These are phyloP conservation scores for Porites divaricata DNA, from an alignment of 92 coral and sea anemone genomes.

Conservation along the genomic window DNA sequence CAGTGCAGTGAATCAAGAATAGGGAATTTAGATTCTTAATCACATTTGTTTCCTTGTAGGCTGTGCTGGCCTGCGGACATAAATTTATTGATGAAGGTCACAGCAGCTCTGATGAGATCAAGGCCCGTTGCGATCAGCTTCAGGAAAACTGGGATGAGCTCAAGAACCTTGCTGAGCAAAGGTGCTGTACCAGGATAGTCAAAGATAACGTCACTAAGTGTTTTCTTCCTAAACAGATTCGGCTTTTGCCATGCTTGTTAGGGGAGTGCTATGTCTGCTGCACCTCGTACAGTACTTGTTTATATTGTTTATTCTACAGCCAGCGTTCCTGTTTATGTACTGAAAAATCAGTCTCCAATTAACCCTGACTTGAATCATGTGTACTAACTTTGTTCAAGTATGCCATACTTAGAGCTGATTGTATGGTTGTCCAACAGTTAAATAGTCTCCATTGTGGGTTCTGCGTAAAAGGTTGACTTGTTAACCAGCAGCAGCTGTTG, in stretches of 20 bases:
- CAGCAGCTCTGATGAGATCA: constrained; percentile 90
- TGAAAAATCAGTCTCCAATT: too few relatives aligned
- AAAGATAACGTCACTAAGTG: too few relatives aligned
- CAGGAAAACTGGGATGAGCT: constrained; percentile 99
- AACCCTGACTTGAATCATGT: too few relatives aligned
- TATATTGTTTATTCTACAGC: too few relatives aligned
- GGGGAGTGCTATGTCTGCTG: too few relatives aligned
- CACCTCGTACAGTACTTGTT: too few relatives aligned
- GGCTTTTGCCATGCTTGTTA: too few relatives aligned
- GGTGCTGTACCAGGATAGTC: constrained; percentile 36
- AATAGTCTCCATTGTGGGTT: too few relatives aligned
- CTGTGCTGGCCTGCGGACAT: constrained; percentile 87
- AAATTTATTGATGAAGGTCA: constrained; percentile 96
- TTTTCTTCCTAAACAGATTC: neutral
- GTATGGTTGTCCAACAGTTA: too few relatives aligned
- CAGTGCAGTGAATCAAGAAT: neutral
- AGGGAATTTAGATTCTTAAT: neutral
- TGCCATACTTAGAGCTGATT: too few relatives aligned
- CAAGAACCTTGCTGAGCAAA: constrained; percentile 84
- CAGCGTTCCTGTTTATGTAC: too few relatives aligned
- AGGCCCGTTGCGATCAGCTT: constrained; percentile 91
- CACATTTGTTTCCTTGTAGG: constrained; percentile 46
- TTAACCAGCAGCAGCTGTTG: neutral
- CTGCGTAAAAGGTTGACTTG: neutral
- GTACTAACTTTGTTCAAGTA: too few relatives aligned